These are phyloP conservation scores for Conistra vaccinii DNA, from an alignment of 2,888 invertebrate genomes.

Conservation along the genomic window DNA sequence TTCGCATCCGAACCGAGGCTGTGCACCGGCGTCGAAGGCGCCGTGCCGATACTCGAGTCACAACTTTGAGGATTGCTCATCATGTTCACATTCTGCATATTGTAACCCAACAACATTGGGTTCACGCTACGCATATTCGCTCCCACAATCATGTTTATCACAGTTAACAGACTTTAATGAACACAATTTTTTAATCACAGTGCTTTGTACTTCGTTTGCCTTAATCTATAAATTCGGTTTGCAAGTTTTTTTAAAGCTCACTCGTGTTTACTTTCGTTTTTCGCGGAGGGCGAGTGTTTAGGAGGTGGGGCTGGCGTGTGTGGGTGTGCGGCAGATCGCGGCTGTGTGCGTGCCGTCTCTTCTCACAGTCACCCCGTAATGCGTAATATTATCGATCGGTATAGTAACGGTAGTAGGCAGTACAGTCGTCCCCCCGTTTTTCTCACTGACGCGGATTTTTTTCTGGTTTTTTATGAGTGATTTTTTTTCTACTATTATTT, in stretches of 20 bases:
- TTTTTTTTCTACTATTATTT: conserved; percentile 57
- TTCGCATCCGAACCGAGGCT: conserved; percentile 71
- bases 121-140: conserved; percentile 82
- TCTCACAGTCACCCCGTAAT: conserved; percentile 84
- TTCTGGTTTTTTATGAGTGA: conserved; percentile 74
- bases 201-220: conserved; percentile 85
- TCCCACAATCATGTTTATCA: conserved; percentile 87
- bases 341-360: conserved; percentile 78
- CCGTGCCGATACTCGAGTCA: conserved; percentile 76
- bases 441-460: conserved; percentile 80
- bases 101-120: conserved; percentile 84
- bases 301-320: conserved; percentile 74
- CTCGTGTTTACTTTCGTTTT: conserved; percentile 84
- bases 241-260: conserved; percentile 84
- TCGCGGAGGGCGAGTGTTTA: conserved; percentile 73
- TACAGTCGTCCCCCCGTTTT: conserved; percentile 77
- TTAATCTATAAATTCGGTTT: conserved; percentile 89
- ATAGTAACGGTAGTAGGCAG: conserved; percentile 85
- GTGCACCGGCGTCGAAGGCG: conserved; percentile 87
- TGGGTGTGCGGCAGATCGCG: conserved; percentile 74
- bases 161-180: conserved; percentile 77
- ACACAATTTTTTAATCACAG: conserved; percentile 83
- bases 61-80: conserved; percentile 71
- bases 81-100: conserved; percentile 73
- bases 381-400: conserved; percentile 91